A percentile compares a stretch with the other conserved stretches of the same genome.
phyloP scores from a whole-genome alignment of 2,888 invertebrate genomes.

The Idaea straminata region DNA sequence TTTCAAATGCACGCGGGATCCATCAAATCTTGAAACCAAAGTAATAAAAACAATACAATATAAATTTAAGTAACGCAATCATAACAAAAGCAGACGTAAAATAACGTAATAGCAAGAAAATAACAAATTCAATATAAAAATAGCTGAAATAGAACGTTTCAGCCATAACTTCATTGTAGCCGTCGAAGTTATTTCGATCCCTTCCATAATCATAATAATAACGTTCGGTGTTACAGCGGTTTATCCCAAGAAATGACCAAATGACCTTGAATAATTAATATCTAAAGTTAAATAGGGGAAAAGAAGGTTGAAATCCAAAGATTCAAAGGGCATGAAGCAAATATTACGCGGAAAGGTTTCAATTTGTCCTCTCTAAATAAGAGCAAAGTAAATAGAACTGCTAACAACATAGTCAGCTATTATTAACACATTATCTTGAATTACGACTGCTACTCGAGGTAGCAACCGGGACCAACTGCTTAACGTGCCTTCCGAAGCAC shows the following conservation, averaged over 20 bases:
- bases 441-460: too few relatives aligned
- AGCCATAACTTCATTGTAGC: not conserved
- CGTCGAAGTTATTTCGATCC: not conserved
- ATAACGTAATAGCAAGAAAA: not conserved
- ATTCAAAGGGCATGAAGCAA: too few relatives aligned
- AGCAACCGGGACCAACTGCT: too few relatives aligned
- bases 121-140: not conserved
- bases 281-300: not conserved
- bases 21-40: not conserved
- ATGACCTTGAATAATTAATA: not conserved
- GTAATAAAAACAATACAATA: not conserved
- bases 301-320: too few relatives aligned
- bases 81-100: not conserved
- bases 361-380: too few relatives aligned
- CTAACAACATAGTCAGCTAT: too few relatives aligned
- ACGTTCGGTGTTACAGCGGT: not conserved
- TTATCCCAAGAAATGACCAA: not conserved
- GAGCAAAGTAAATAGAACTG: too few relatives aligned
- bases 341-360: too few relatives aligned
- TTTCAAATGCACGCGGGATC: not conserved
- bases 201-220: slow-evolving; percentile 1
- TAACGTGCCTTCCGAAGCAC: too few relatives aligned
- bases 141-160: not conserved
- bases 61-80: not conserved
- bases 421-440: too few relatives aligned